Conservation (phyloP, 2,113 vertebrate genomes). For the Lophius piscatorius region DNA sequence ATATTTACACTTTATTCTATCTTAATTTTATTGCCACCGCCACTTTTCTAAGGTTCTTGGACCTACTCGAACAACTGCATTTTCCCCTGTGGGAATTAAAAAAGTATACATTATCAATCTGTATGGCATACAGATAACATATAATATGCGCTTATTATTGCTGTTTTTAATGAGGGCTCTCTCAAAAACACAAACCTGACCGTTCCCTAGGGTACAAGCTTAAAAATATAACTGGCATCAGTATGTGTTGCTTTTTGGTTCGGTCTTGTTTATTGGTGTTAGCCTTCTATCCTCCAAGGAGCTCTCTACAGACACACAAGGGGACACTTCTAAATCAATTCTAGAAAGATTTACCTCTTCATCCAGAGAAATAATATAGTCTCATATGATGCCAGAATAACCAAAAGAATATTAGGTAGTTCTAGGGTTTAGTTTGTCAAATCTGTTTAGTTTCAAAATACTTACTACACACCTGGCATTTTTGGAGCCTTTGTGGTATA, state of each 20-base stretch:
- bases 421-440: neutral
- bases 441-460: neutral
- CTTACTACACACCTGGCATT: neutral
- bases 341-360: conserved; percentile 10
- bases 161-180: conserved; percentile 3
- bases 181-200: conserved; percentile 26
- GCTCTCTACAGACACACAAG: neutral
- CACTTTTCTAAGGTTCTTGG: no score
- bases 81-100: no score
- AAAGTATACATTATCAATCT: no score
- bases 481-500: neutral
- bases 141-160: conserved; percentile 4
- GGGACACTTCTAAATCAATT: neutral
- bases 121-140: conserved; percentile 10
- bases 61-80: no score
- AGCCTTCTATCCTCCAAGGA: conserved; percentile 12
- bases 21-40: no score
- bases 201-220: conserved; percentile 32
- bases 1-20: no score
- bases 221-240: conserved; percentile 52
- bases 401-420: neutral
- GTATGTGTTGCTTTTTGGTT: conserved; percentile 25
- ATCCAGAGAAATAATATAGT: conserved; percentile 2
- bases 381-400: neutral
- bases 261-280: conserved; percentile 12